phyloP scores from a whole-genome alignment of 2,888 invertebrate genomes.

The Merodon equestris region DNA sequence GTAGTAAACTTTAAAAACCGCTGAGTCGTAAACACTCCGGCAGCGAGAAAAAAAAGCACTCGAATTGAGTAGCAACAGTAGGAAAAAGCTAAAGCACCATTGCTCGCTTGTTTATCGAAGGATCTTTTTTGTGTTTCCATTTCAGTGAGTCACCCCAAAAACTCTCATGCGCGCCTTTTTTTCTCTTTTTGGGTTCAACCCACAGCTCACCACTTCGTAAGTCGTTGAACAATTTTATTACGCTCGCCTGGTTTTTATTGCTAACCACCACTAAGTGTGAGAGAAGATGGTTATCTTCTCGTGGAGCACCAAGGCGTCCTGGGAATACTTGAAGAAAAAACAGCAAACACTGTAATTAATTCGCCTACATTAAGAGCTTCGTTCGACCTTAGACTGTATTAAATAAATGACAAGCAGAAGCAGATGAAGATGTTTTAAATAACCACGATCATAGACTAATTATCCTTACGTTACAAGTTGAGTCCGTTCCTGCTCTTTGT shows the following conservation, averaged over 20 bases:
- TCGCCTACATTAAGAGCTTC: slow-evolving; percentile 23
- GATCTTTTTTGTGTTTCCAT: slow-evolving; percentile 55
- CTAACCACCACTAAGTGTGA: slow-evolving; percentile 16
- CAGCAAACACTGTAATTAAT: slow-evolving; percentile 34
- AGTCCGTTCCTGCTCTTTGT: too few species aligned
- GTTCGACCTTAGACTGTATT: too few species aligned
- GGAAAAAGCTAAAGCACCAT: not conserved
- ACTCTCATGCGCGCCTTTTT: not conserved
- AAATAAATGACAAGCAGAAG: not conserved
- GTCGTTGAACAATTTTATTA: slow-evolving; percentile 65
- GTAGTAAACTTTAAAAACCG: slow-evolving; percentile 46
- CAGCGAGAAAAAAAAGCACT: slow-evolving; percentile 12
- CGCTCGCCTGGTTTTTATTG: slow-evolving; percentile 65
- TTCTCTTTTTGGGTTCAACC: not conserved
- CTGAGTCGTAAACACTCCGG: slow-evolving; percentile 43
- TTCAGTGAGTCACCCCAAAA: slow-evolving; percentile 39
- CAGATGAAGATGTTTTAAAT: slow-evolving; percentile 23
- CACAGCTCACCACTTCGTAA: slow-evolving; percentile 31
- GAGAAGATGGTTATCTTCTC: slow-evolving; percentile 21
- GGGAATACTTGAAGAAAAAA: not conserved
- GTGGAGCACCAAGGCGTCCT: slow-evolving; percentile 1
- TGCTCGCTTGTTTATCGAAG: slow-evolving; percentile 47
- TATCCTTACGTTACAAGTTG: too few species aligned
- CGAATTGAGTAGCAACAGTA: slow-evolving; percentile 7
- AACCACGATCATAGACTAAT: not conserved